Evolutionary conservation across 2,113 vertebrate species (phyloP).

Genomic region (Labeo rohita): DNA sequence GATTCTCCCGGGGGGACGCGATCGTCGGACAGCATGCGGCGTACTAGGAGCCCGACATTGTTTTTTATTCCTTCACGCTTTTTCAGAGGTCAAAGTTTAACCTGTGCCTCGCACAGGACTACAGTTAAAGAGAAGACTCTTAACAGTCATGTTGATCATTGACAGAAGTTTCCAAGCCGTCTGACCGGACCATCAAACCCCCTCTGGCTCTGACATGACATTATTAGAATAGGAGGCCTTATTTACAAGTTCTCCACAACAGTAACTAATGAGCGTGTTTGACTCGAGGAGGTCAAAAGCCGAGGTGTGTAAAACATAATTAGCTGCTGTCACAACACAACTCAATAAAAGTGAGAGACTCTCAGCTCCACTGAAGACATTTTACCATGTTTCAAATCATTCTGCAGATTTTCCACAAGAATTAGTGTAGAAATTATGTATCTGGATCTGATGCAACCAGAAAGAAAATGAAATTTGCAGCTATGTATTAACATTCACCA

Average conservation of each 20-base stretch:
- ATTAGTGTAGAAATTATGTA: not conserved
- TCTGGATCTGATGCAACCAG: no score
- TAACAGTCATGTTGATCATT: constrained; percentile 59
- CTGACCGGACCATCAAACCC: constrained; percentile 1
- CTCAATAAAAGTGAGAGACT: not conserved
- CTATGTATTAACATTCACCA: no score
- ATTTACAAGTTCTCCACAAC: constrained; percentile 51
- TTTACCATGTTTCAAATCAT: not conserved
- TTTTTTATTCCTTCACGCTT: constrained; percentile 52
- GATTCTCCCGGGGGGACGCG: constrained; percentile 42
- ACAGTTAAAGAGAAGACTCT: constrained; percentile 28
- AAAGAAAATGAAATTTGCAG: no score
- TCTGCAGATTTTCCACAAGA: not conserved
- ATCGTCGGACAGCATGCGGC: constrained; percentile 16
- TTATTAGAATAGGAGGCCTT: constrained; percentile 41
- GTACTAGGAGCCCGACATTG: constrained; percentile 35
- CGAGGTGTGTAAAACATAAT: constrained; percentile 21
- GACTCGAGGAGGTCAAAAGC: constrained; percentile 41
- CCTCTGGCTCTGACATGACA: constrained; percentile 44
- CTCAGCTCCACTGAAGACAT: not conserved
- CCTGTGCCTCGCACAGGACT: constrained; percentile 39
- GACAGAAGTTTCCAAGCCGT: constrained; percentile 50
- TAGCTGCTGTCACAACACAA: constrained; percentile 17
- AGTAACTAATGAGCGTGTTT: constrained; percentile 32
- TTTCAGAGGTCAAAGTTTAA: constrained; percentile 57